Evolutionary conservation across 2,888 invertebrate species (phyloP).

Genomic region (Lapara coniferarum): DNA sequence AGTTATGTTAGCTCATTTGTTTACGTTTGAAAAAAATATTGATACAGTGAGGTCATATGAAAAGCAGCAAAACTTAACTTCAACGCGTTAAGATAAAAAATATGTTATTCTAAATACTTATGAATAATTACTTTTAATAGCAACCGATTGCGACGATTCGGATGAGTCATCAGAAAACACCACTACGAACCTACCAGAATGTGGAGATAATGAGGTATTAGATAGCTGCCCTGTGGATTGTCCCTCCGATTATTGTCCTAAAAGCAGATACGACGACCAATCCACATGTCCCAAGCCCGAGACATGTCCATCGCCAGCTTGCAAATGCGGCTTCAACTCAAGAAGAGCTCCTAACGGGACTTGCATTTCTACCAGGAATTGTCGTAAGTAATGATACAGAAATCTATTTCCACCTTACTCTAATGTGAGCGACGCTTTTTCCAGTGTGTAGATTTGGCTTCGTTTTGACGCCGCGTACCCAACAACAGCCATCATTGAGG

Average conservation of each 20-base stretch:
- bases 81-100: no score
- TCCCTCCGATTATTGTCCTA: conserved; percentile 52
- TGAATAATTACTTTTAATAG: neutral
- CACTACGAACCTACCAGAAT: conserved; percentile 29
- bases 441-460: no score
- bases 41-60: neutral
- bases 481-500: no score
- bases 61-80: neutral
- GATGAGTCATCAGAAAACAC: neutral
- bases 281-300: conserved; percentile 38
- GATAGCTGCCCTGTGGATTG: conserved; percentile 50
- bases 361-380: conserved; percentile 46
- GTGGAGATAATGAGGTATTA: conserved; percentile 44
- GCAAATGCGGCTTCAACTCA: conserved; percentile 56
- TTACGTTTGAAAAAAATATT: no score
- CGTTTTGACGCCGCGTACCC: no score
- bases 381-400: conserved; percentile 18
- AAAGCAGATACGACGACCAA: conserved; percentile 33
- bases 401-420: neutral
- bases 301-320: conserved; percentile 48
- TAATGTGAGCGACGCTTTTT: neutral
- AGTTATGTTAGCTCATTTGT: no score
- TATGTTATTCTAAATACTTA: neutral
- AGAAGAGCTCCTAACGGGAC: conserved; percentile 50
- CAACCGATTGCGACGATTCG: neutral